Percentiles rank a stretch among this genome's conserved stretches.
Evolutionary conservation across 2,797 vertebrate genomes (phyloP).

Genomic region (Zenarchopterus dispar): DNA sequence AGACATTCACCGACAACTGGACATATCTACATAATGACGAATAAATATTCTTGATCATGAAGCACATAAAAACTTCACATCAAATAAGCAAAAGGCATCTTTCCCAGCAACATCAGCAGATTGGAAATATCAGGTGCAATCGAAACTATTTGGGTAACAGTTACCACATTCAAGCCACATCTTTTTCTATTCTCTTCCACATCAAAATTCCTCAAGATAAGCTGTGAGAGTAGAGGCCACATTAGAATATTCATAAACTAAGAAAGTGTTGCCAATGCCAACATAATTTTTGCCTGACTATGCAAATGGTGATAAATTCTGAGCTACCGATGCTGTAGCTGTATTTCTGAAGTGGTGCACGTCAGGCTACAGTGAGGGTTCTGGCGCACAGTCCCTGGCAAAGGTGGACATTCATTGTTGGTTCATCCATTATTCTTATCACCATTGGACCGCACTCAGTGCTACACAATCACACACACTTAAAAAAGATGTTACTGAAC

Average conservation of each 20-base stretch:
- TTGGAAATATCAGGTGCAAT: slow-evolving; percentile 17
- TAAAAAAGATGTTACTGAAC: slow-evolving; percentile 5
- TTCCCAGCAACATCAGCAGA: neutral
- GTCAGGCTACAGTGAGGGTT: too few species aligned
- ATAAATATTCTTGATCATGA: slow-evolving; percentile 36
- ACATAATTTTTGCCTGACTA: too few species aligned
- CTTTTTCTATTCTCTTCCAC: neutral
- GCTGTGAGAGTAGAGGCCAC: too few species aligned
- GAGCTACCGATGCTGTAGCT: slow-evolving; percentile 18
- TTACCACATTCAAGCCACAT: slow-evolving; percentile 13
- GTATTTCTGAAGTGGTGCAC: too few species aligned
- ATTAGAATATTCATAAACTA: too few species aligned
- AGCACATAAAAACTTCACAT: slow-evolving; percentile 25
- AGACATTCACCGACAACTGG: slow-evolving; percentile 53
- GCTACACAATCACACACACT: slow-evolving; percentile 4
- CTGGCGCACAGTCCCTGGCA: too few species aligned
- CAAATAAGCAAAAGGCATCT: slow-evolving; percentile 16
- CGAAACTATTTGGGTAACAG: neutral
- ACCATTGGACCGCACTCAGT: neutral
- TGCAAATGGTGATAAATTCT: slow-evolving; percentile 25
- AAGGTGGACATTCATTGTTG: too few species aligned
- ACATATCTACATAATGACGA: slow-evolving; percentile 40
- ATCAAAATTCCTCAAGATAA: too few species aligned
- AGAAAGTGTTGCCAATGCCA: too few species aligned
- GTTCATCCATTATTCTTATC: slow-evolving; percentile 27